Base-by-base conservation (phyloP, 1,140 invertebrate species). In the Goniozus legneri region DNA sequence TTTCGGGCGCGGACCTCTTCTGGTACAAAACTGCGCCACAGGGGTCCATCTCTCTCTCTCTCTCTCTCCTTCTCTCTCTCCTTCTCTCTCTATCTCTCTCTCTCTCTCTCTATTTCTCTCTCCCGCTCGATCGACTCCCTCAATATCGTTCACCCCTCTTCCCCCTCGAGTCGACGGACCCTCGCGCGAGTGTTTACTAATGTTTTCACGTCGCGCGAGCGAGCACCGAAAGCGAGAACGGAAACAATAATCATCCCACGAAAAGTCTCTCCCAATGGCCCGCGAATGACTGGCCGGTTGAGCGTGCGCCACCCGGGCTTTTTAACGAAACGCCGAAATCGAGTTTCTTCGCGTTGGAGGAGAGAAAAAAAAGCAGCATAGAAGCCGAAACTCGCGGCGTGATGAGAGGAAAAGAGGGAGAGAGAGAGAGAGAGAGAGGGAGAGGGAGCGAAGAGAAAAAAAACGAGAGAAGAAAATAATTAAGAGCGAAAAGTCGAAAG, bases 1-100 rank as follows among this genome's bases (percentile, higher is more conserved):
- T 66, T 65, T 61, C 58, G 52, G 55, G 51, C 63, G 52, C 51
- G 51, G 55, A 49, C 54, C 50, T 59, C 58, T 52, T 49, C 52
- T 56, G 54, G 52, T 66, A 68, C 65, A 66, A 68, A 66, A 68
- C 62, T 66, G 63, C 64, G 31, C 64, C 31, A 47, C 64, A 56
- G 65, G 65, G 62, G 62, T 65, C 58, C 60, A 6, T 19, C 8
- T 33, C 19, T 13, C 12, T 34, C 31, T 33, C 18, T 33, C 31
- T 19, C 12, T 33, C 8, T 19, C 41, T 10, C 22, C 37, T 20
- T 33, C 15, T 18, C 34, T 41, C 12, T 30, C 32, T 30, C 24
- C 24, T 30, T 14, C 14, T 19, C 32, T 34, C 36, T 24, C 4
- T 27, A 27, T 10, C 10, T 27, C 10, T 13, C 32, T 8, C n/a